Evolutionary conservation across 2,888 invertebrate species (phyloP).

Genomic region (Deroplatys truncata): DNA sequence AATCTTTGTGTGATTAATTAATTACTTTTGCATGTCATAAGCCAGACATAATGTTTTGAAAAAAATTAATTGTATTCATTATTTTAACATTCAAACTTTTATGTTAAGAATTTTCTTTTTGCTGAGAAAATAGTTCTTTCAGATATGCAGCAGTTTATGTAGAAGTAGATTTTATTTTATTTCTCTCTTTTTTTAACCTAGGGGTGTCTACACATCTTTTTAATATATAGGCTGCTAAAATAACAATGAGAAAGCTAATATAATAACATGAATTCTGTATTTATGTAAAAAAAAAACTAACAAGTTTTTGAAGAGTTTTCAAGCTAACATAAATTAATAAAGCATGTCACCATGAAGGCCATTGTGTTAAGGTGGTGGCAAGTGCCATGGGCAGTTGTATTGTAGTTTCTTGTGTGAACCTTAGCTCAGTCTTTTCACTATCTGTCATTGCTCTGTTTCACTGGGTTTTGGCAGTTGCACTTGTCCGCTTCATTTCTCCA

Average conservation of each 20-base stretch:
- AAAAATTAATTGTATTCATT: not conserved
- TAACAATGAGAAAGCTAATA: not conserved
- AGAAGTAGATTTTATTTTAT: not conserved
- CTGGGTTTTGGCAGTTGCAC: conserved; percentile 31
- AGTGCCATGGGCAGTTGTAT: conserved; percentile 28
- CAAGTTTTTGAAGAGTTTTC: not conserved
- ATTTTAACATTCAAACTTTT: not conserved
- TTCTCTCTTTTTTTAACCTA: not conserved
- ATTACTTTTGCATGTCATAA: conserved; percentile 3
- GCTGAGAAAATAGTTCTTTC: not conserved
- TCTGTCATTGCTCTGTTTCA: conserved; percentile 31
- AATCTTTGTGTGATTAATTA: conserved; percentile 7
- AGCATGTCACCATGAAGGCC: conserved; percentile 27
- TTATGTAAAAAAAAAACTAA: not conserved
- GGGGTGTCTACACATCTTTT: not conserved
- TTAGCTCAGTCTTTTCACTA: conserved; percentile 29
- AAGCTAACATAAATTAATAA: not conserved
- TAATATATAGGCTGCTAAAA: not conserved
- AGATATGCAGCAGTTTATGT: not conserved
- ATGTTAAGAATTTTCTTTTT: not conserved
- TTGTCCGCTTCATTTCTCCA: conserved; percentile 29
- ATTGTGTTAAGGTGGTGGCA: conserved; percentile 30
- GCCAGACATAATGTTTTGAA: not conserved
- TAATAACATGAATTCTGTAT: not conserved
- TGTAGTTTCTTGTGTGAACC: conserved; percentile 28